These are phyloP conservation scores for Drosophila albomicans DNA, from an alignment of 1,140 invertebrate species.

Conservation along the genomic window DNA sequence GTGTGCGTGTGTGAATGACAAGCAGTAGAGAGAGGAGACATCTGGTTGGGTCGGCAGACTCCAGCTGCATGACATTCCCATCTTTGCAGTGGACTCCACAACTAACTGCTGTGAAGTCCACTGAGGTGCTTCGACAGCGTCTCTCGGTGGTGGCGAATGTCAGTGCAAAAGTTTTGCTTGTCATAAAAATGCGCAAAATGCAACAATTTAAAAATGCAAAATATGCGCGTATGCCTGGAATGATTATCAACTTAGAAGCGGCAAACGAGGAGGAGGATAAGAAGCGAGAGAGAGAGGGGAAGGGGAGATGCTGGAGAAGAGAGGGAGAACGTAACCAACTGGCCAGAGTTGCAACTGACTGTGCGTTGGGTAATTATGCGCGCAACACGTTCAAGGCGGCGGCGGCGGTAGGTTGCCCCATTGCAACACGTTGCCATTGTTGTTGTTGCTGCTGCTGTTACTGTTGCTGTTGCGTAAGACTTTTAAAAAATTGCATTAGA, in stretches of 20 bases:
- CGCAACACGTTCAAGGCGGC: slow-evolving; percentile 77
- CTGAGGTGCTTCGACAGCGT: slow-evolving; percentile 7
- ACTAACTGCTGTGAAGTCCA: not conserved
- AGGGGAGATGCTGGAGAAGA: not conserved
- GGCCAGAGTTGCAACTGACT: slow-evolving; percentile 12
- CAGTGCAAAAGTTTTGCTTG: slow-evolving; percentile 57
- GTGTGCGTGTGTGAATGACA: slow-evolving; percentile 4
- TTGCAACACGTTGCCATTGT: slow-evolving; percentile 56
- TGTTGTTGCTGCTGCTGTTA: slow-evolving; percentile 36
- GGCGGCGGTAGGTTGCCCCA: slow-evolving; percentile 68
- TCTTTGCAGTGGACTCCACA: slow-evolving; percentile 3
- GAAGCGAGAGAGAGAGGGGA: no score
- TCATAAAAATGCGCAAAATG: slow-evolving; percentile 82
- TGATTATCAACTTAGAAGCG: slow-evolving; percentile 53
- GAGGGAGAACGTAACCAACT: slow-evolving; percentile 38
- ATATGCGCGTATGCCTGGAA: slow-evolving; percentile 80
- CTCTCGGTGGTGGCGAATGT: slow-evolving; percentile 36
- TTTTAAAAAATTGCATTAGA: slow-evolving; percentile 79
- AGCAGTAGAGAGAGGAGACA: slow-evolving; percentile 26
- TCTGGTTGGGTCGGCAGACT: slow-evolving; percentile 37
- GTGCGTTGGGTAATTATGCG: slow-evolving; percentile 73
- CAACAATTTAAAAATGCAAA: slow-evolving; percentile 82
- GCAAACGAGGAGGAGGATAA: slow-evolving; percentile 1
- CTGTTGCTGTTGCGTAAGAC: slow-evolving; percentile 68
- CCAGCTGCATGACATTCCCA: slow-evolving; percentile 29